Evolutionary conservation across 2,797 vertebrate species (phyloP), one percentile per base, ranked within the genome.

Genomic region (Onychomys torridus): DNA sequence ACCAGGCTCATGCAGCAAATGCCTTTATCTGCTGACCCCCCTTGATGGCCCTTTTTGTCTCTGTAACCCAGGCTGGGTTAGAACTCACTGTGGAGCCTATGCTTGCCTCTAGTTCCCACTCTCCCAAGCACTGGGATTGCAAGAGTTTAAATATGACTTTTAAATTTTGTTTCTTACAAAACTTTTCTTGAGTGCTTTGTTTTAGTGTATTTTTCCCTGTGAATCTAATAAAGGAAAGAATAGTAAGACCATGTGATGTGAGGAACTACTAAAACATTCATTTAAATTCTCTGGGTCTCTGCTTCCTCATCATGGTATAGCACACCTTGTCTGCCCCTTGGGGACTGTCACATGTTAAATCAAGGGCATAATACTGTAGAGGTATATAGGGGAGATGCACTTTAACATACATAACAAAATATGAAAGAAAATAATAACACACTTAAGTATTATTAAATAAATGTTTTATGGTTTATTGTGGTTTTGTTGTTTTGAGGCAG

Each of bases 191-290:
- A 82, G 9, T 79, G 19, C 89, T 76, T 94, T 16, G 23, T 73
- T 88, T 93, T 57, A 73, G 25, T 83, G 40, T 34, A 11, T 65
- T 69, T 91, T 95, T 65, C 37, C 96, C 34, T 94, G 32, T 55
- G 46, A 27, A 61, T 40, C 46, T 81, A 43, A 46, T 82, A 67
- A 77, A 40, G 71, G 57, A 32, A 29, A 91, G 65, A 78, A 40
- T 73, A 10, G 46, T 12, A 52, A 52, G 29, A 84, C 29, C 43
- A 0, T 57, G 14, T 55, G 40, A 59, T 77, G 6, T 94, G n/a
- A 55, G 52, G 43, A 61, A 37, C 37, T 43, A 23, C 25, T 0
- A 2, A 67, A 32, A 34, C 37, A 37, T 11, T 73, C 34, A 0
- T 37, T 59, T 29, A 86, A 69, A 21, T 27, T 57, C 55, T 46